Percentiles rank a stretch among this genome's conserved stretches.
Conservation (phyloP, 2,113 vertebrate genomes). For the Phainopepla nitens region DNA sequence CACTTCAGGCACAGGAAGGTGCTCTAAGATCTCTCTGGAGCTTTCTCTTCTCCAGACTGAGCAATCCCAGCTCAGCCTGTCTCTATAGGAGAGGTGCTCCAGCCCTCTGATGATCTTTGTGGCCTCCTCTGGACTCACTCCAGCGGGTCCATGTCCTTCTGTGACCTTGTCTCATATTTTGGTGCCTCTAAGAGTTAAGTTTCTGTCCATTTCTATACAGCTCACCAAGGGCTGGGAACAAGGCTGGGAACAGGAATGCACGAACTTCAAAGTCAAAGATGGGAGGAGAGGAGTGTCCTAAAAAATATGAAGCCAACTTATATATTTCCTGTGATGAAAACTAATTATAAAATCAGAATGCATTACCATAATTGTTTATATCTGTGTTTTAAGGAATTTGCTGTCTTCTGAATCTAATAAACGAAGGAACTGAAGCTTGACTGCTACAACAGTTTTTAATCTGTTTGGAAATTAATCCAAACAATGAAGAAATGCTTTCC, state of each 20-base stretch:
- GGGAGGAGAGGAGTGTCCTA: background rate
- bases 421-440: constrained; percentile 71
- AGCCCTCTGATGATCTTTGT: background rate
- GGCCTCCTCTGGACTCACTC: no score
- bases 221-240: background rate
- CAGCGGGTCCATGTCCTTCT: background rate
- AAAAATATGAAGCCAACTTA: constrained; percentile 22
- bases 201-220: background rate
- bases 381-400: constrained; percentile 73
- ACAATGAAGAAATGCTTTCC: constrained; percentile 65
- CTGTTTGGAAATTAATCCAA: constrained; percentile 71
- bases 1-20: background rate
- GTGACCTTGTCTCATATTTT: background rate
- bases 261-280: background rate
- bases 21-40: background rate
- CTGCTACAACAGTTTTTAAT: constrained; percentile 73
- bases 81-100: background rate
- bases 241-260: background rate
- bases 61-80: background rate
- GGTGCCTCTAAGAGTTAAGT: background rate
- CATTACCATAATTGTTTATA: constrained; percentile 73
- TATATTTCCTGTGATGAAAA: constrained; percentile 46
- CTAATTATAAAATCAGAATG: constrained; percentile 67
- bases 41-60: background rate
- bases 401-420: constrained; percentile 75